phyloP scores from a whole-genome alignment of 2,888 invertebrate genomes.

The Tigriopus californicus region DNA sequence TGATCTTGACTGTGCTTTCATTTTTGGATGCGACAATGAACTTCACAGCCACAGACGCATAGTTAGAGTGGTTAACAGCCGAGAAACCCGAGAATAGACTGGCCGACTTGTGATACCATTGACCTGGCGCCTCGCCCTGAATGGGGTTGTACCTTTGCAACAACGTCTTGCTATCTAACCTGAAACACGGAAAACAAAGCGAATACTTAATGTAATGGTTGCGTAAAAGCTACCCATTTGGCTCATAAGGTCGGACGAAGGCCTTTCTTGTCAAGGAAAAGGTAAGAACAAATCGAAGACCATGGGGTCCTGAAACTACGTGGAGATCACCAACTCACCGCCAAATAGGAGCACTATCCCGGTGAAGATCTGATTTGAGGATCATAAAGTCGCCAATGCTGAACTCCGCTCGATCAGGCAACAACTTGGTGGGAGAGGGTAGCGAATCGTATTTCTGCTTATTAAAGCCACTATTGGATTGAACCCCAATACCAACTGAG shows the following conservation, averaged over 20 bases:
- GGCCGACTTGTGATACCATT: background rate
- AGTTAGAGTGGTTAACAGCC: background rate
- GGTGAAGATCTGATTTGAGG: background rate
- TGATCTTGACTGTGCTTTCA: constrained; percentile 2
- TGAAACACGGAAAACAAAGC: no score
- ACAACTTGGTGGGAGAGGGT: background rate
- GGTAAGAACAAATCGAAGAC: no score
- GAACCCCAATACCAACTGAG: no score
- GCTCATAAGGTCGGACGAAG: no score
- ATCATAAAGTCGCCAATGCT: background rate
- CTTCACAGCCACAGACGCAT: background rate
- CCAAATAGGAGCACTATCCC: background rate
- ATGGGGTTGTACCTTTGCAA: background rate
- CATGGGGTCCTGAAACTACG: no score
- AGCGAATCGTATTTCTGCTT: background rate
- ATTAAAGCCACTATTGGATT: no score
- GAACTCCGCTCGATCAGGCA: background rate
- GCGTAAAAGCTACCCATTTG: no score
- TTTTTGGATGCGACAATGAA: background rate
- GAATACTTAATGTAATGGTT: no score
- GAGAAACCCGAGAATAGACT: background rate
- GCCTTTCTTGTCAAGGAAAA: no score
- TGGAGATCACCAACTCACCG: no score
- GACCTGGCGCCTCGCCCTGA: background rate
- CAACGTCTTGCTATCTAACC: background rate